These are phyloP conservation scores for Adrianichthys oophorus DNA, from an alignment of 2,797 vertebrate genomes.

Conservation along the genomic window DNA sequence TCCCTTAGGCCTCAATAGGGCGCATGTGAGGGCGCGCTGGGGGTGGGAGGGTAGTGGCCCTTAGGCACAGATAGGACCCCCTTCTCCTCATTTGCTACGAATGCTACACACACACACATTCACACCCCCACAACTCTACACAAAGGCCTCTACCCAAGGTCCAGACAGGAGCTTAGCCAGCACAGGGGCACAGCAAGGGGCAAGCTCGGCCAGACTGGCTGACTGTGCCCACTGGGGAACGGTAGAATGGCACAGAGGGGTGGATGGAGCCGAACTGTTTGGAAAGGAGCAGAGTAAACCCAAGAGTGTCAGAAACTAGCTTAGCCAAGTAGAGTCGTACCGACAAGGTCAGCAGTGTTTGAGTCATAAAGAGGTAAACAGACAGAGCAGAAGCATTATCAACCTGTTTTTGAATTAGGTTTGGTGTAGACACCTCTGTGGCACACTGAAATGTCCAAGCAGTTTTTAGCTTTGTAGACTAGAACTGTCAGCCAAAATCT, in stretches of 20 bases:
- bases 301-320: conserved; percentile 21
- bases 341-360: conserved; percentile 32
- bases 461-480: no score
- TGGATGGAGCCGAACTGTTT: conserved; percentile 57
- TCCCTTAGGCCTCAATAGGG: conserved; percentile 81
- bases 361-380: conserved; percentile 30
- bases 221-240: conserved; percentile 74
- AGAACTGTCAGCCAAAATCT: neutral
- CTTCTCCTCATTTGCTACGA: conserved; percentile 60
- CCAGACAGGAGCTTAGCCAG: conserved; percentile 71
- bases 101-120: conserved; percentile 58
- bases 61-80: conserved; percentile 72
- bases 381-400: conserved; percentile 25
- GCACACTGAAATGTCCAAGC: no score
- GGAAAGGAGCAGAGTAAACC: conserved; percentile 37
- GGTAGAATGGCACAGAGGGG: conserved; percentile 68
- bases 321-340: conserved; percentile 11
- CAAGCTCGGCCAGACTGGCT: conserved; percentile 71
- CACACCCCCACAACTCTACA: conserved; percentile 59
- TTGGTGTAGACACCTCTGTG: conserved; percentile 11
- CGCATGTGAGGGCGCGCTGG: conserved; percentile 73
- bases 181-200: conserved; percentile 67
- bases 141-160: conserved; percentile 68
- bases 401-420: conserved; percentile 46
- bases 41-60: conserved; percentile 47